Percentiles rank a stretch among this genome's conserved stretches.
Conservation (phyloP, 2,797 vertebrate genomes). For the Labeo calbasu region DNA sequence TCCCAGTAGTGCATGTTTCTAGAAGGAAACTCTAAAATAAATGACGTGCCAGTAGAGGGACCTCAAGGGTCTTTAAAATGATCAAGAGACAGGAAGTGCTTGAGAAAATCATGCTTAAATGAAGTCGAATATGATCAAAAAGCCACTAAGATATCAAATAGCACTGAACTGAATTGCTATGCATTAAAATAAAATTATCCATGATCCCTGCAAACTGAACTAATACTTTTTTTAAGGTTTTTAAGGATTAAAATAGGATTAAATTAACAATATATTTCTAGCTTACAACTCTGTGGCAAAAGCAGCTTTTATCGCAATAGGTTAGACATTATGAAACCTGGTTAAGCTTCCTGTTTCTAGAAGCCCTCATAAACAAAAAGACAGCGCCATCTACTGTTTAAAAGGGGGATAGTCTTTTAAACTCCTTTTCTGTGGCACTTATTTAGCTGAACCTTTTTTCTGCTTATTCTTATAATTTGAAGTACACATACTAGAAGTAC, state of each 20-base stretch:
- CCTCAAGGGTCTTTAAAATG: neutral
- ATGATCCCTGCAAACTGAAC: neutral
- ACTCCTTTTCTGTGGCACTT: neutral
- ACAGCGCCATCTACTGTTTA: conserved; percentile 40
- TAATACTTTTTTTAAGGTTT: no score
- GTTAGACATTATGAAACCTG: neutral
- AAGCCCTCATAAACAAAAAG: neutral
- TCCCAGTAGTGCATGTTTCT: neutral
- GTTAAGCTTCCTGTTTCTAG: neutral
- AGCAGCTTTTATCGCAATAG: neutral
- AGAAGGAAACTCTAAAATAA: neutral
- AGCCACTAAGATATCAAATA: neutral
- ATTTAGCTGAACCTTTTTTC: neutral
- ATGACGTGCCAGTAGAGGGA: conserved; percentile 7
- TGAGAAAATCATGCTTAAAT: neutral
- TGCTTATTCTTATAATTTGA: neutral
- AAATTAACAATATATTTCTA: neutral
- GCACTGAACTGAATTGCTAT: neutral
- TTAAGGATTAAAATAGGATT: neutral
- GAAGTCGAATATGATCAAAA: neutral
- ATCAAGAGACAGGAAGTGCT: neutral
- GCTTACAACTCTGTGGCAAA: neutral
- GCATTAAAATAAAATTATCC: neutral
- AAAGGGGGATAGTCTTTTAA: neutral
- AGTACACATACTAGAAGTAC: neutral